phyloP scores from a whole-genome alignment of 2,888 invertebrate species.

The Boloria selene region DNA sequence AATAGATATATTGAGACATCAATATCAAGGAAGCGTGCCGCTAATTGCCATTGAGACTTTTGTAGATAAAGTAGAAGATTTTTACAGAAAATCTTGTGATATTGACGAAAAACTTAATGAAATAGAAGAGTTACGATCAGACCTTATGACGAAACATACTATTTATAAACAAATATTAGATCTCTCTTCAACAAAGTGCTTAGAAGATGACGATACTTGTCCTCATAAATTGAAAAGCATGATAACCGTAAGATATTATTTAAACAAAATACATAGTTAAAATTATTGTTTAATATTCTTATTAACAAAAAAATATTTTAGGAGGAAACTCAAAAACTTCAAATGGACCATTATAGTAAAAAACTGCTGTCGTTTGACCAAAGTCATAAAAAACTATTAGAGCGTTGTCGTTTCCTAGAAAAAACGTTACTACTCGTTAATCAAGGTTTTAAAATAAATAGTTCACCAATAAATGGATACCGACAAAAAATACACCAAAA shows the following conservation, averaged over 20 bases:
- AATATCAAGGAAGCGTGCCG: constrained; percentile 73
- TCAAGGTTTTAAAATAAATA: constrained; percentile 57
- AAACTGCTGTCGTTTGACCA: constrained; percentile 59
- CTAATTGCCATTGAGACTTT: constrained; percentile 65
- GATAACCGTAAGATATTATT: constrained; percentile 53
- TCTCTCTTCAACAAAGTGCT: constrained; percentile 60
- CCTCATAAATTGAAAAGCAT: constrained; percentile 63
- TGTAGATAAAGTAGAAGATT: constrained; percentile 59
- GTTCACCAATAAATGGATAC: constrained; percentile 40
- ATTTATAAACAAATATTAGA: constrained; percentile 68
- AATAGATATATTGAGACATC: constrained; percentile 64
- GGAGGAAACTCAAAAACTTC: constrained; percentile 60
- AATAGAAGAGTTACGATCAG: constrained; percentile 64
- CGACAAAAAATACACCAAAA: constrained; percentile 41
- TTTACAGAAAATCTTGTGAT: constrained; percentile 55
- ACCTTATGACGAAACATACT: constrained; percentile 65
- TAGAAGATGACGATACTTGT: constrained; percentile 59
- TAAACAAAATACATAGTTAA: constrained; percentile 9
- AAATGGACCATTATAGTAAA: constrained; percentile 58
- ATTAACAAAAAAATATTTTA: constrained; percentile 38
- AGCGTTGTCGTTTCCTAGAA: constrained; percentile 62
- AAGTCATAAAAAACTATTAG: constrained; percentile 55
- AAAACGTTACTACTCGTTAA: constrained; percentile 63
- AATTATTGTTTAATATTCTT: constrained; percentile 15
- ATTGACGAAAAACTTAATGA: constrained; percentile 63